phyloP scores from a whole-genome alignment of 1,140 invertebrate species.

The Sinella curviseta region DNA sequence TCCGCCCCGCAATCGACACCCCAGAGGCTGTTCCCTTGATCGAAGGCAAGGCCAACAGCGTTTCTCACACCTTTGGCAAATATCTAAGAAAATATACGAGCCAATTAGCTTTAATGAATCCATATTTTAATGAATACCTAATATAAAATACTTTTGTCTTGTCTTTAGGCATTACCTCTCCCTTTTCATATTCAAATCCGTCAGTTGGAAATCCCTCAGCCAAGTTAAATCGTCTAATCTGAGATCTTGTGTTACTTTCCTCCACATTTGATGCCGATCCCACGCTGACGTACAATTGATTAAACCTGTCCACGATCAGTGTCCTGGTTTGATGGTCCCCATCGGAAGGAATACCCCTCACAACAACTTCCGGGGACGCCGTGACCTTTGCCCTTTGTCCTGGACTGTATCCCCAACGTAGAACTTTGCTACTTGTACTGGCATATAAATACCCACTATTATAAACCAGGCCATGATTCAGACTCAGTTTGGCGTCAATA shows the following conservation, averaged over 20 bases:
- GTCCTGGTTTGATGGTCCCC: slow-evolving; percentile 22
- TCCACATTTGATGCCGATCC: slow-evolving; percentile 30
- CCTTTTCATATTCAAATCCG: neutral
- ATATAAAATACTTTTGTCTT: neutral
- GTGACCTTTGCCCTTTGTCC: neutral
- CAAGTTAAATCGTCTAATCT: slow-evolving; percentile 24
- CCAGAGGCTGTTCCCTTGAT: slow-evolving; percentile 30
- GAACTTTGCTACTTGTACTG: neutral
- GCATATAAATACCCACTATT: slow-evolving; percentile 30
- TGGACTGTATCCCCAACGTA: slow-evolving; percentile 29
- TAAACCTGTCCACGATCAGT: slow-evolving; percentile 4
- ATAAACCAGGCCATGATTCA: slow-evolving; percentile 19
- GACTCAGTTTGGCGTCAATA: neutral
- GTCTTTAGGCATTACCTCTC: neutral
- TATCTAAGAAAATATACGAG: slow-evolving; percentile 12
- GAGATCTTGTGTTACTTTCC: slow-evolving; percentile 9
- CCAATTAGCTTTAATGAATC: no score
- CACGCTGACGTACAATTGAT: slow-evolving; percentile 24
- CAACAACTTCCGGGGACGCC: neutral
- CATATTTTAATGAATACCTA: neutral
- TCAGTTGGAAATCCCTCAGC: neutral
- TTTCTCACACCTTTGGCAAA: slow-evolving; percentile 39
- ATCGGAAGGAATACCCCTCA: slow-evolving; percentile 4
- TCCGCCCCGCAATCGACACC: slow-evolving; percentile 34
- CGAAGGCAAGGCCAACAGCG: slow-evolving; percentile 33